Evolutionary conservation across 1,140 invertebrate species (phyloP).

Genomic region (Drosophila teissieri): DNA sequence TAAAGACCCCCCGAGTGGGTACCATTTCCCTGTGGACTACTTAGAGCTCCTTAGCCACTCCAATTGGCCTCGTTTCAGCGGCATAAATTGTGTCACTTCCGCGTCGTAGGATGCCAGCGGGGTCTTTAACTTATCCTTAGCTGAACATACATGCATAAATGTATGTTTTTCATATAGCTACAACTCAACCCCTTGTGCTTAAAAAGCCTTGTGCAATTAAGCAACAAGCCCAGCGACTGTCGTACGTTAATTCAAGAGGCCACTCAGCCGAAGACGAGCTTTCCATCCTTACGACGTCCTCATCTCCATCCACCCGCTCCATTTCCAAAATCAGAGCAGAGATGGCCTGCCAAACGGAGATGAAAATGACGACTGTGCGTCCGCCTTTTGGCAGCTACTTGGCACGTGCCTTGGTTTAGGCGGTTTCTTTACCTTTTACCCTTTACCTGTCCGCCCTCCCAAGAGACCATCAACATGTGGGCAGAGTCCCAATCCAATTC

Average conservation of each 20-base stretch:
- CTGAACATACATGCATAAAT: background rate
- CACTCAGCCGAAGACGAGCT: constrained; percentile 53
- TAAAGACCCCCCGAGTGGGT: background rate
- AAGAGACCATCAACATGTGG: constrained; percentile 54
- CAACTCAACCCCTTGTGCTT: background rate
- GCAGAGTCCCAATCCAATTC: constrained; percentile 20
- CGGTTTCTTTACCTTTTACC: constrained; percentile 21
- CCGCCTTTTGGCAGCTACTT: constrained; percentile 79
- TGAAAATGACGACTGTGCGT: constrained; percentile 29
- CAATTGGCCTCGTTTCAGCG: constrained; percentile 52
- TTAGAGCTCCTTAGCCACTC: constrained; percentile 10
- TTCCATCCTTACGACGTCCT: constrained; percentile 3
- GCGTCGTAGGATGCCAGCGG: constrained; percentile 33
- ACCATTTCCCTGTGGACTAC: background rate
- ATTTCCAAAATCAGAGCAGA: constrained; percentile 54
- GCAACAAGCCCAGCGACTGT: constrained; percentile 58
- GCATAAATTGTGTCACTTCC: constrained; percentile 75
- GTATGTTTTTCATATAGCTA: background rate
- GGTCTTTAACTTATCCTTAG: constrained; percentile 6
- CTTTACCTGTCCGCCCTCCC: constrained; percentile 45
- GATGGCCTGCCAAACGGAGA: constrained; percentile 73
- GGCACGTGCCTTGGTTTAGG: constrained; percentile 72
- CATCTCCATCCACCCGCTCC: background rate
- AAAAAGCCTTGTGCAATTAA: constrained; percentile 63
- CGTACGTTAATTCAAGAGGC: constrained; percentile 77